Evolutionary conservation across 2,797 vertebrate species (phyloP).

Genomic region (Rhinoraja longicauda): DNA sequence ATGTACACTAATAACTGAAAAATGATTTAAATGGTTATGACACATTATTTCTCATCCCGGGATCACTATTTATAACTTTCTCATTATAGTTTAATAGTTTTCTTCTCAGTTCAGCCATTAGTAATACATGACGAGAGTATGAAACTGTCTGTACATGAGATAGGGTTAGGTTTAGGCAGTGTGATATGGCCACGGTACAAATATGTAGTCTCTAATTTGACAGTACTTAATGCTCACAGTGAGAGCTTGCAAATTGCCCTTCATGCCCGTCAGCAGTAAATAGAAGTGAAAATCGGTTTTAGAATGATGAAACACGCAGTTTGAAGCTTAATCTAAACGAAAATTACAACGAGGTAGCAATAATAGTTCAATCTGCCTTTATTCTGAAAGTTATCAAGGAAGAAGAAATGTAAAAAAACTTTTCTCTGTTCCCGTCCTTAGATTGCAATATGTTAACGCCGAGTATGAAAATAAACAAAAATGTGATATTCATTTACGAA

Average conservation of each 20-base stretch:
- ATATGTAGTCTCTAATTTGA: not conserved
- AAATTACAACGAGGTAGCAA: too few relatives aligned
- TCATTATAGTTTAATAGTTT: not conserved
- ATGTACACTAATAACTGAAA: not conserved
- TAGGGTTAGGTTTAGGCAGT: not conserved
- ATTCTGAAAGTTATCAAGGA: not conserved
- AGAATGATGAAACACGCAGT: not conserved
- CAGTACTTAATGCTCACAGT: not conserved
- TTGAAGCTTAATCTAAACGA: not conserved
- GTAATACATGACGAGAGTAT: not conserved
- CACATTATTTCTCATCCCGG: too few relatives aligned
- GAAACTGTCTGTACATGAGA: not conserved
- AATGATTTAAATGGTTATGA: not conserved
- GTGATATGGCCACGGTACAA: not conserved
- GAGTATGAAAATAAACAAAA: not conserved
- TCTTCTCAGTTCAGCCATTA: not conserved
- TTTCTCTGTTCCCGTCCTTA: not conserved
- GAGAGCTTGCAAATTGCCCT: not conserved
- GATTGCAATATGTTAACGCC: too few relatives aligned
- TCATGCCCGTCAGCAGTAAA: not conserved
- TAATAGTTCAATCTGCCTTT: not conserved
- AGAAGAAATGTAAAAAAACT: not conserved
- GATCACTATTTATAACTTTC: not conserved
- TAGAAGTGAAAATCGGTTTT: not conserved
- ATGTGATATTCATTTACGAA: not conserved